These are phyloP conservation scores for Augochlora pura DNA, from an alignment of 1,140 invertebrate genomes.

Conservation along the genomic window DNA sequence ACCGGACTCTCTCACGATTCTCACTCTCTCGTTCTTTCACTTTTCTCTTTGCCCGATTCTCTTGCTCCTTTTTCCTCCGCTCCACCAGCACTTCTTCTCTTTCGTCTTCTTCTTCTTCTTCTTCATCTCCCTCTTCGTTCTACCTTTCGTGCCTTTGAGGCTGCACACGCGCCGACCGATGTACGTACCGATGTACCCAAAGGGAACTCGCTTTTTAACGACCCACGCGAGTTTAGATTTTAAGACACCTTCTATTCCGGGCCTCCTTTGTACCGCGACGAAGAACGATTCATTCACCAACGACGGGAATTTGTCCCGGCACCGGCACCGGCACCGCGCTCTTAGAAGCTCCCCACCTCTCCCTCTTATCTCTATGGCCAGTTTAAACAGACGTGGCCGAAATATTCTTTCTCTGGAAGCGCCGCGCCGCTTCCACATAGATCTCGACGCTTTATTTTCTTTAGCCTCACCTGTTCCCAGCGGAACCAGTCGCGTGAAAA, in stretches of 20 bases:
- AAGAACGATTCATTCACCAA: background rate
- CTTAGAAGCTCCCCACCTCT: background rate
- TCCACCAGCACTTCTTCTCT: no score
- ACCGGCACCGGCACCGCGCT: background rate
- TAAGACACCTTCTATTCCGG: no score
- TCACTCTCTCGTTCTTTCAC: conserved; percentile 32
- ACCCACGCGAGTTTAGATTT: background rate
- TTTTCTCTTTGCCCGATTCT: background rate
- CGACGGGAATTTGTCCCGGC: conserved; percentile 28
- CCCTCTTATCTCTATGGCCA: background rate
- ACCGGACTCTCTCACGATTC: conserved; percentile 60
- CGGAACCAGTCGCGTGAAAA: conserved; percentile 21
- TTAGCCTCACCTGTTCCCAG: background rate
- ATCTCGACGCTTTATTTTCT: conserved; percentile 1
- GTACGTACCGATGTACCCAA: conserved; percentile 1
- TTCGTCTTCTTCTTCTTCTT: conserved; percentile 14
- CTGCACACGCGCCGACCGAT: conserved; percentile 26
- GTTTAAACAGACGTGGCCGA: conserved; percentile 38
- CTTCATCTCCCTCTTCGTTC: background rate
- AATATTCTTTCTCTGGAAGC: conserved; percentile 1
- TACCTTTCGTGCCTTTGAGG: conserved; percentile 28
- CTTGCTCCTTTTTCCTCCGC: background rate
- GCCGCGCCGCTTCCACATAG: conserved; percentile 1
- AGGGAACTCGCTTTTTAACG: conserved; percentile 7
- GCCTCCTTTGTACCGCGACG: background rate